Conservation (phyloP, 92 coral and sea anemone genomes). For the Porites divaricata region DNA sequence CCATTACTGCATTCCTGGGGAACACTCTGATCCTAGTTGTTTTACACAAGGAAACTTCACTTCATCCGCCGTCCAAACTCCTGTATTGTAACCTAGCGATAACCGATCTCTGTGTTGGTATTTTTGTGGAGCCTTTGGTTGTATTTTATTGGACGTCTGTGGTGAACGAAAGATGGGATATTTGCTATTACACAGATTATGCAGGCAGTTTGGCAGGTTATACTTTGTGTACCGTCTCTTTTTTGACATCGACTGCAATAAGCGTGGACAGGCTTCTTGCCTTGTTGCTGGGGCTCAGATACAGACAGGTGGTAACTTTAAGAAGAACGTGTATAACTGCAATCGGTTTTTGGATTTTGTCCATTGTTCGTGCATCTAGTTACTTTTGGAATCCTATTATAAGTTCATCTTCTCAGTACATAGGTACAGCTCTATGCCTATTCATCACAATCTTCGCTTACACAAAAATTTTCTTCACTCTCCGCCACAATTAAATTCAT, state of each 20-base stretch:
- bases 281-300: conserved; percentile 1
- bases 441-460: too few species aligned
- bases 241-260: neutral
- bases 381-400: too few species aligned
- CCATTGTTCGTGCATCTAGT: too few species aligned
- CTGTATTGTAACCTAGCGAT: neutral
- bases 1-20: conserved; percentile 4
- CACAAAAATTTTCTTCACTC: too few species aligned
- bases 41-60: neutral
- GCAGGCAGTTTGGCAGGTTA: too few species aligned
- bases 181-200: neutral
- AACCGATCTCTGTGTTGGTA: conserved; percentile 30
- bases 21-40: conserved; percentile 10
- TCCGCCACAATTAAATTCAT: too few species aligned
- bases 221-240: too few species aligned
- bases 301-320: conserved; percentile 26
- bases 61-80: conserved; percentile 31
- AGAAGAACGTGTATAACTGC: too few species aligned
- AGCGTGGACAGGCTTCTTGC: conserved; percentile 31
- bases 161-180: neutral
- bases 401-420: too few species aligned
- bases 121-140: neutral
- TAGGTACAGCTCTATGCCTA: too few species aligned
- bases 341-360: too few species aligned
- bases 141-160: neutral